Evolutionary conservation across 2,888 invertebrate genomes (phyloP), one percentile per base, ranked within the genome.

Genomic region (Trichopoda pennipes): DNA sequence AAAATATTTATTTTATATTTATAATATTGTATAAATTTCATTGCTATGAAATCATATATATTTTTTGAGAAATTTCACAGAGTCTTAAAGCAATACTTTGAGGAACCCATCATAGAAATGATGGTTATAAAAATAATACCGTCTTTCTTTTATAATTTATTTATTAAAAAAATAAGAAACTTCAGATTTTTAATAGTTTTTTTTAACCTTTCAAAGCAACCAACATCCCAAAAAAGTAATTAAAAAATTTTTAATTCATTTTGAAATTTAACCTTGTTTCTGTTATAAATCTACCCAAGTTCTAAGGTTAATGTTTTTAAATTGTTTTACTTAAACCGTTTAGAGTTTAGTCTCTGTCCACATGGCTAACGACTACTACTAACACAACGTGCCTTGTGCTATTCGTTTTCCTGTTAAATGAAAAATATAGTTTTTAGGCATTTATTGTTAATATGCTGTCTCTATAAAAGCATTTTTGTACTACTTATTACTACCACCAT

Each of bases 271-370:
- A 69, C 68, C 60, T 69, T 61, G 61, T 61, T 69, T 55, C 10
- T 55, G 17, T 58, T 69, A 55, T 69, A 51, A 60, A 68, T 68
- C 42, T 28, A 19, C 51, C 56, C 55, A 53, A 77, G 60, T 69
- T 79, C 60, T 28, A 68, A 55, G 72, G 44, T 73, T 68, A 79
- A 68, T 73, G 23, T 47, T 68, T 38, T 63, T 28, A 28, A 51
- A 60, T n/a, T 58, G 17, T 47, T 35, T 38, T 51, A 17, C 42
- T 17, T 8, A 14, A n/a, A 44, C 16, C 16, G 16, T 38, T 38
- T 14, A 38, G 38, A 14, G 38, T 14, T 28, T 21, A 17, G n/a
- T 10, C 47, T 49, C 47, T 19, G 38, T 58, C 23, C 17, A 16
- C 19, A n/a, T 28, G 60, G 14, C 16, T 44, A 38, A 42, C 60